phyloP scores from a whole-genome alignment of 1,140 invertebrate genomes.

The Drosophila dunni region DNA sequence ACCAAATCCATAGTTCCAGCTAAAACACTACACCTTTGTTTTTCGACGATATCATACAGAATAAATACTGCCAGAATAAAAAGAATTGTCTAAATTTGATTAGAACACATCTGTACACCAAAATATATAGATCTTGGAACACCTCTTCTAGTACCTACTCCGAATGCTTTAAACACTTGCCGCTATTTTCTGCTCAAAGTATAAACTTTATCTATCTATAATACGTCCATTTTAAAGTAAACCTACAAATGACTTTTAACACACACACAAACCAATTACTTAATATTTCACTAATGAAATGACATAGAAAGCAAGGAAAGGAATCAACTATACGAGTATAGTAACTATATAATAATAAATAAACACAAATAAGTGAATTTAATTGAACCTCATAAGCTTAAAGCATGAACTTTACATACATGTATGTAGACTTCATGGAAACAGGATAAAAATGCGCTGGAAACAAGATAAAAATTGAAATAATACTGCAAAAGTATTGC shows the following conservation, averaged over 20 bases:
- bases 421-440: constrained; percentile 21
- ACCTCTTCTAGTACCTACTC: constrained; percentile 25
- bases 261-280: constrained; percentile 10
- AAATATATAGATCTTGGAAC: neutral
- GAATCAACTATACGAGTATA: constrained; percentile 4
- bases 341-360: constrained; percentile 9
- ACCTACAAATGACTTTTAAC: constrained; percentile 47
- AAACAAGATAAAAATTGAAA: constrained; percentile 37
- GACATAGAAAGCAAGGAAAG: constrained; percentile 6
- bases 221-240: constrained; percentile 55
- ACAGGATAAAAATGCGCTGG: constrained; percentile 19
- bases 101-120: constrained; percentile 20
- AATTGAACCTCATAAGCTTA: constrained; percentile 77
- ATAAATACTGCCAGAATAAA: constrained; percentile 62
- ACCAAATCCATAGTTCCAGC: constrained; percentile 4
- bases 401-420: constrained; percentile 35
- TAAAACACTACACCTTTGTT: neutral
- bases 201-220: constrained; percentile 36
- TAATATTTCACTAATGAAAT: neutral
- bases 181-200: constrained; percentile 53
- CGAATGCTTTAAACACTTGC: constrained; percentile 38
- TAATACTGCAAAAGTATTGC: constrained; percentile 42
- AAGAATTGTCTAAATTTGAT: constrained; percentile 26
- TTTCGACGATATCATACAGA: constrained; percentile 24
- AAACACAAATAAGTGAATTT: constrained; percentile 50